A percentile compares a stretch with the other conserved stretches of the same genome.
Conservation (phyloP, 1,140 invertebrate genomes). For the Thaumetopoea pityocampa region DNA sequence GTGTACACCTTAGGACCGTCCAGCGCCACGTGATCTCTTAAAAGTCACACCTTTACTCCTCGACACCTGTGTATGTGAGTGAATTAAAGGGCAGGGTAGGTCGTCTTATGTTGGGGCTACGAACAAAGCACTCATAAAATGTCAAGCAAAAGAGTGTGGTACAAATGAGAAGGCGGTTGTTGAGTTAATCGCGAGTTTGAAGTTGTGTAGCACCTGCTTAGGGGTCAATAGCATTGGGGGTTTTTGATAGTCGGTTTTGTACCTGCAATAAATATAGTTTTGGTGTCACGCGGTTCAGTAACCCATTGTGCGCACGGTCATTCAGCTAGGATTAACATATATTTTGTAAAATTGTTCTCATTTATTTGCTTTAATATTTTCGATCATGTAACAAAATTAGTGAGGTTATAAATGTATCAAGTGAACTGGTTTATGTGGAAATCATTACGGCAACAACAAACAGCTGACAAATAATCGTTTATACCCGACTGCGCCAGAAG, state of each 20-base stretch:
- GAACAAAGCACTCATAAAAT: conserved; percentile 49
- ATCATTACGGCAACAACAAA: neutral
- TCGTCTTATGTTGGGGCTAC: conserved; percentile 21
- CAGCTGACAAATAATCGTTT: neutral
- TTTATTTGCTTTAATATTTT: too few species aligned
- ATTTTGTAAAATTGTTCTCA: too few species aligned
- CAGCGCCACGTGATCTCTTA: conserved; percentile 20
- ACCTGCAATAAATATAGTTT: too few species aligned
- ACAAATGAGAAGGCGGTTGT: conserved; percentile 14
- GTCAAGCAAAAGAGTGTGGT: conserved; percentile 34
- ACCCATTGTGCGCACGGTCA: too few species aligned
- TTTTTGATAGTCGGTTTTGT: too few species aligned
- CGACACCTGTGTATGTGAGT: neutral
- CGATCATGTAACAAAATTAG: too few species aligned
- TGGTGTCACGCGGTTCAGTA: too few species aligned
- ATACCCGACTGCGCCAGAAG: too few species aligned
- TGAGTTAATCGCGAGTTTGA: conserved; percentile 19
- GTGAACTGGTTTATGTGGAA: neutral
- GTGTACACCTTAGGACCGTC: conserved; percentile 32
- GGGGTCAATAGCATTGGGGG: conserved; percentile 1
- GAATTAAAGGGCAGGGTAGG: conserved; percentile 6
- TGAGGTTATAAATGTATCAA: conserved; percentile 2
- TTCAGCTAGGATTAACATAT: too few species aligned
- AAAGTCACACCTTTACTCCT: neutral
- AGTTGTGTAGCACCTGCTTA: conserved; percentile 1